phyloP scores from a whole-genome alignment of 2,797 vertebrate species.

The Antennarius maculatus region DNA sequence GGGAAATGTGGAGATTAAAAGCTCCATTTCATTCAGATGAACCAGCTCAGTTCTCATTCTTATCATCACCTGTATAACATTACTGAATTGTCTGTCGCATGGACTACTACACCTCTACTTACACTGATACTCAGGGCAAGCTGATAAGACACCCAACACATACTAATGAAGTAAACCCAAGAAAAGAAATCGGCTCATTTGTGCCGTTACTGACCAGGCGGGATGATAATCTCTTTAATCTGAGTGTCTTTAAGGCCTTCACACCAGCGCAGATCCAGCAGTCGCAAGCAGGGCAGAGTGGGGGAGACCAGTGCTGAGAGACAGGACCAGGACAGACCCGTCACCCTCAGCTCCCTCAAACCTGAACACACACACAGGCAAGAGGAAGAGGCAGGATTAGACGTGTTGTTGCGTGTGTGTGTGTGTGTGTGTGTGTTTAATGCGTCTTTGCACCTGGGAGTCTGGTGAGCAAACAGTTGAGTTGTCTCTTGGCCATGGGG shows the following conservation, averaged over 20 bases:
- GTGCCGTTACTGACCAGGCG: slow-evolving; percentile 80
- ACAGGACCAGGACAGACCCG: slow-evolving; percentile 92
- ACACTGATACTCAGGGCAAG: too few species aligned
- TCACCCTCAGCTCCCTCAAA: slow-evolving; percentile 91
- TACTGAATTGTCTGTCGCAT: too few species aligned
- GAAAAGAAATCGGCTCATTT: not conserved
- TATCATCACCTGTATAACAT: too few species aligned
- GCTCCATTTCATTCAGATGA: too few species aligned
- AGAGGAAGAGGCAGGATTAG: not conserved
- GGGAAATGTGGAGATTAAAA: not conserved
- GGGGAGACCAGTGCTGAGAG: slow-evolving; percentile 92
- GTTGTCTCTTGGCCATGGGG: slow-evolving; percentile 94
- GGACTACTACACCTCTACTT: too few species aligned
- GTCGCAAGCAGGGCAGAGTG: slow-evolving; percentile 90
- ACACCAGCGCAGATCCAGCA: slow-evolving; percentile 97
- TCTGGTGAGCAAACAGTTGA: slow-evolving; percentile 89
- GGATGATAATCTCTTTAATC: slow-evolving; percentile 91
- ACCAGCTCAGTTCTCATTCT: too few species aligned
- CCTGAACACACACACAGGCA: slow-evolving; percentile 71
- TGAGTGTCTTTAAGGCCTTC: slow-evolving; percentile 92
- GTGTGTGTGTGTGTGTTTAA: not conserved
- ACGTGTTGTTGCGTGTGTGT: not conserved
- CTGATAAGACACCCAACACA: too few species aligned
- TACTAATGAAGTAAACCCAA: too few species aligned
- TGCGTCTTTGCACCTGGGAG: slow-evolving; percentile 64